Conservation (phyloP, 2,113 vertebrate genomes). For the Nycticebus coucang region DNA sequence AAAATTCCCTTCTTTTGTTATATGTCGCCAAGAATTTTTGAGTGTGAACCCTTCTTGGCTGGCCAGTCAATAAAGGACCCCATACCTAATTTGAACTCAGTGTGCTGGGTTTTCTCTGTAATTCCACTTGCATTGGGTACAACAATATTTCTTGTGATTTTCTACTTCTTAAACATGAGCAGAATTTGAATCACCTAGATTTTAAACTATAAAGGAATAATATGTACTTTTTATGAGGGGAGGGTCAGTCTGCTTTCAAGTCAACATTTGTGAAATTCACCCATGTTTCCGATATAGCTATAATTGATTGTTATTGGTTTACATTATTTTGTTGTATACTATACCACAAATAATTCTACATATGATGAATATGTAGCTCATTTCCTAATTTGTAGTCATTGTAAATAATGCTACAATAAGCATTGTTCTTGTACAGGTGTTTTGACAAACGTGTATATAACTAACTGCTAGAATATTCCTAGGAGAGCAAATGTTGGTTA, state of each 20-base stretch:
- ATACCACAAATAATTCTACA: neutral
- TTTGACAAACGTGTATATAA: neutral
- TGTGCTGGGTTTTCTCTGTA: too few relatives aligned
- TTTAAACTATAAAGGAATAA: neutral
- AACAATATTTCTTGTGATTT: neutral
- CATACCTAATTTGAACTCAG: too few relatives aligned
- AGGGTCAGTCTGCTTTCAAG: neutral
- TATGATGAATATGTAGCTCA: neutral
- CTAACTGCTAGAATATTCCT: neutral
- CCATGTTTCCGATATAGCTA: neutral
- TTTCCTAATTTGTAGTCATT: neutral
- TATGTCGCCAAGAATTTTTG: too few relatives aligned
- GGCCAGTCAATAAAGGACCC: too few relatives aligned
- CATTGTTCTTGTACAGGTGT: neutral
- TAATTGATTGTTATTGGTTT: neutral
- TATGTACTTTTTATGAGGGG: neutral
- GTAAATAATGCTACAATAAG: neutral
- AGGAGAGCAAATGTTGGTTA: neutral
- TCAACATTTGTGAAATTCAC: neutral
- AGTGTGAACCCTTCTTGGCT: too few relatives aligned
- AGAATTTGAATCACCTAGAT: neutral
- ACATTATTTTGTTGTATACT: neutral
- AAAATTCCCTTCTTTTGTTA: too few relatives aligned
- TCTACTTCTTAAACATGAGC: neutral
- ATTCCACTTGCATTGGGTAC: too few relatives aligned